These are phyloP conservation scores for Gorsachius goisagi DNA, from an alignment of 2,113 vertebrate species.

Conservation along the genomic window DNA sequence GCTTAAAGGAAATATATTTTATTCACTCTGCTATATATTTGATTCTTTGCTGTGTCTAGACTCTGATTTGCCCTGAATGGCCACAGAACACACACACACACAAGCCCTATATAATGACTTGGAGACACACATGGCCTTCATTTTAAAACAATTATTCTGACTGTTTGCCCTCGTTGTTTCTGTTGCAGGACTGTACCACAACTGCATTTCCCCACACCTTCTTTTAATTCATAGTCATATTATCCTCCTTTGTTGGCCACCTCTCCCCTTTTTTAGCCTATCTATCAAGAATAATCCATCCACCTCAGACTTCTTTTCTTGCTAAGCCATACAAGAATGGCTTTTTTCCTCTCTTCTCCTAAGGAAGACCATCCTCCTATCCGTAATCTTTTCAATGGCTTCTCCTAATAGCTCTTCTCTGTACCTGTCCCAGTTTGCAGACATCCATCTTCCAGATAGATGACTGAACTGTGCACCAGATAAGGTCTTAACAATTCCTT, in stretches of 20 bases:
- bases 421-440: not conserved
- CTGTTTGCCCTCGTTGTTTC: not conserved
- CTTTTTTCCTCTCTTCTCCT: not conserved
- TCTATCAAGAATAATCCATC: not conserved
- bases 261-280: not conserved
- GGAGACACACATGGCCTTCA: not conserved
- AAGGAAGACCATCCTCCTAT: not conserved
- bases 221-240: not conserved
- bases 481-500: constrained; percentile 14
- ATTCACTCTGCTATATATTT: not conserved
- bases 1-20: not conserved
- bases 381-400: not conserved
- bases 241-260: not conserved
- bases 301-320: not conserved
- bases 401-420: constrained; percentile 8
- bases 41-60: not conserved
- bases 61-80: not conserved
- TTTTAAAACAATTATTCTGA: not conserved
- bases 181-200: not conserved
- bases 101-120: not conserved
- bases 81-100: not conserved
- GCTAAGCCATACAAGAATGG: not conserved
- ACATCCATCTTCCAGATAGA: constrained; percentile 8
- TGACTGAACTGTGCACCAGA: not conserved
- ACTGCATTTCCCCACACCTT: not conserved